Conservation (phyloP, 2,113 vertebrate genomes). For the Mobula hypostoma region DNA sequence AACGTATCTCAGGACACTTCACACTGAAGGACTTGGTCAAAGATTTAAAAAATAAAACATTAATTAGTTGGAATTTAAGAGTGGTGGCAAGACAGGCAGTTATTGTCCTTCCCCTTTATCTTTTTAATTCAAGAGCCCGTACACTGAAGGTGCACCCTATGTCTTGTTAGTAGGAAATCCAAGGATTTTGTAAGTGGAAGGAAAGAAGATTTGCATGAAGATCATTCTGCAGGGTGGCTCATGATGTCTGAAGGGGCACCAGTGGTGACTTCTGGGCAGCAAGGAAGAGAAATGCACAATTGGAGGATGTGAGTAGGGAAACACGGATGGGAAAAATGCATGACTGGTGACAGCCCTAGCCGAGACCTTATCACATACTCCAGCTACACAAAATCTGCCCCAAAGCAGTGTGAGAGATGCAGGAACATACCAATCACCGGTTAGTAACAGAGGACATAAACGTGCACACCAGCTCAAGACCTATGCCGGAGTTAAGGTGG, state of each 20-base stretch:
- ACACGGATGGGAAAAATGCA: not conserved
- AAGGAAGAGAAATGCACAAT: no score
- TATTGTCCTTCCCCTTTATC: not conserved
- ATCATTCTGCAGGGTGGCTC: not conserved
- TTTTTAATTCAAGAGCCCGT: not conserved
- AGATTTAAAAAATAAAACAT: not conserved
- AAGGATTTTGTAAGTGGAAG: not conserved
- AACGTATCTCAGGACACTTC: not conserved
- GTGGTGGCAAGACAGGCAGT: not conserved
- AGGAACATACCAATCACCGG: not conserved
- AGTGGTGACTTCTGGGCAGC: not conserved
- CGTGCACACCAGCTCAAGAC: constrained; percentile 42
- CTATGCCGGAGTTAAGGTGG: not conserved
- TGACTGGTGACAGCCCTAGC: not conserved
- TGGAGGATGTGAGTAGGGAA: not conserved
- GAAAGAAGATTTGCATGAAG: not conserved
- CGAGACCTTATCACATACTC: not conserved
- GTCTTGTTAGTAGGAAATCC: not conserved
- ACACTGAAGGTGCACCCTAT: not conserved
- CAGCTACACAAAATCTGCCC: not conserved
- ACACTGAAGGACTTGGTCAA: not conserved
- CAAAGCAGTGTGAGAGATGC: not conserved
- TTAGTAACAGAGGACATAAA: constrained; percentile 40
- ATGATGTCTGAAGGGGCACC: not conserved
- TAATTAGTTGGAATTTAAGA: not conserved